phyloP scores from a whole-genome alignment of 2,113 vertebrate genomes.

The Acrocephalus kingi region DNA sequence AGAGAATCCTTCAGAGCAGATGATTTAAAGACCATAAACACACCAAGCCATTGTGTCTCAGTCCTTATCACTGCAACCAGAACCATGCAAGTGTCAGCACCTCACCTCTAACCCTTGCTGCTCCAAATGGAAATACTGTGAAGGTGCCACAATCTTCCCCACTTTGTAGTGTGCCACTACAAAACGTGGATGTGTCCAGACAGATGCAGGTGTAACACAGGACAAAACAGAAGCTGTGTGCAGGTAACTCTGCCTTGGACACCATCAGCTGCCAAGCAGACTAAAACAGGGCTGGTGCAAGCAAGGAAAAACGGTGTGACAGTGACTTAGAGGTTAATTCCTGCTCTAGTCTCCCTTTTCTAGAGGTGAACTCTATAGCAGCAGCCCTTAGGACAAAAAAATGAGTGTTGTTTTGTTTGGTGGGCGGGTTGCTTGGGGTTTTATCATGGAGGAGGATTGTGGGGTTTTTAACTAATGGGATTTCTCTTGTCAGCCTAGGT shows the following conservation, averaged over 20 bases:
- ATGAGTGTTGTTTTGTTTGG: not conserved
- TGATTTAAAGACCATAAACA: not conserved
- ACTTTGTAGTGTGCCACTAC: not conserved
- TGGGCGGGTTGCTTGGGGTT: not conserved
- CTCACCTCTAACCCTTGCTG: not conserved
- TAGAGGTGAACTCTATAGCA: not conserved
- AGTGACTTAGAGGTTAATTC: not conserved
- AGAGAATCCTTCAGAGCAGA: not conserved
- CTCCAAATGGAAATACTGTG: not conserved
- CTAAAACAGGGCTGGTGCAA: not conserved
- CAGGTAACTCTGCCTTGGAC: not conserved
- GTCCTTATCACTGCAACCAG: not conserved
- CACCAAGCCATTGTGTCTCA: rapidly evolving
- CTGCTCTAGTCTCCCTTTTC: not conserved
- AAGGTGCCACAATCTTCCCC: not conserved
- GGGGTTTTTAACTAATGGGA: not conserved
- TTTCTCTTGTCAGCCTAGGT: not conserved
- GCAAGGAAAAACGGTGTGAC: rapidly evolving
- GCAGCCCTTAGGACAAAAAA: not conserved
- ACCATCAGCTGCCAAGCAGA: not conserved
- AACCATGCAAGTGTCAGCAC: not conserved
- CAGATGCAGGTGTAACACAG: not conserved
- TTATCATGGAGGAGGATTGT: not conserved
- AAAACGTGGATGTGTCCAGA: not conserved
- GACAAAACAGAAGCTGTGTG: not conserved